Base-by-base conservation (phyloP, 2,888 invertebrate species). In the Acanthosepion esculentum region DNA sequence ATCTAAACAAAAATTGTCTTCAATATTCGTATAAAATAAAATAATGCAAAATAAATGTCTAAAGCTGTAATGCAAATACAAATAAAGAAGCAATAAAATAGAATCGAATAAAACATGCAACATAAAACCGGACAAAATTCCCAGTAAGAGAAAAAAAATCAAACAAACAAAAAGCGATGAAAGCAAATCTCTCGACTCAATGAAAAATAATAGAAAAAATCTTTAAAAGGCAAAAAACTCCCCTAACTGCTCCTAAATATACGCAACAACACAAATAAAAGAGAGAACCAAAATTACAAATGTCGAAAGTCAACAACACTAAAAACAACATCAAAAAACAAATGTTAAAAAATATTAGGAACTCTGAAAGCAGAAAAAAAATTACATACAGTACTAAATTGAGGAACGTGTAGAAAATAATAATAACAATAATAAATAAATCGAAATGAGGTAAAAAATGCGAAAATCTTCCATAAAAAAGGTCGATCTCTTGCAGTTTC, bases 401-500 rank as follows among this genome's bases (percentile, higher is more conserved):
- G 78, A 33, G 15, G n/a, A n/a, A n/a, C 33, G 4, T n/a, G n/a
- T n/a, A 33, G 23, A 59, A 6, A 59, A 59, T 6, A 59, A 59
- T 6, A 59, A 59, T 7, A 59, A 59, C 23, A 59, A 59, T 5
- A 59, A 59, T 23, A 20, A 23, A 7, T 15, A 50, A 59, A 23
- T 23, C 4, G 20, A 23, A 23, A 23, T 23, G 20, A 59, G n/a
- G 78, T 78, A 33, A 78, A 78, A 78, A 78, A 78, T 78, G 78
- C 18, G 78, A 78, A 78, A 33, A n/a, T 78, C 78, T n/a, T 78
- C n/a, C n/a, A 78, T 78, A 78, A 78, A 78, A 78, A 78, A 78
- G 78, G 78, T 78, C 78, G 78, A 78, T 78, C 78, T n/a, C 78
- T 78, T 78, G 78, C 78, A 78, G n/a, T n/a, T 78, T 15, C 78